Percentiles rank a stretch among this genome's conserved stretches.
These are phyloP conservation scores for Erpobdella octoculata DNA, from an alignment of 2,888 invertebrate genomes.

Conservation along the genomic window DNA sequence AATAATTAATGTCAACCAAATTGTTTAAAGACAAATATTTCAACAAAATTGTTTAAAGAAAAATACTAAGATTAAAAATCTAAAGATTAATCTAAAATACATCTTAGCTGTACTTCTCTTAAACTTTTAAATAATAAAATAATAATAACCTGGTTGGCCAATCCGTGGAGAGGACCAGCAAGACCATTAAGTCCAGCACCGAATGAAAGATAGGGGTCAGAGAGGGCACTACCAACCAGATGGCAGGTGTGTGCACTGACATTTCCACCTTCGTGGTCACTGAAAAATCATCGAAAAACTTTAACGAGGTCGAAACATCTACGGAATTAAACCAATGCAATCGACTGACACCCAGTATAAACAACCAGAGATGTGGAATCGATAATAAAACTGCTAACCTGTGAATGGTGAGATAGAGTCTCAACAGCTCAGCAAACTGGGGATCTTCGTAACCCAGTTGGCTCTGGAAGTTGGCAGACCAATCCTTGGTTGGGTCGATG, in stretches of 20 bases:
- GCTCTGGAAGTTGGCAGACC: constrained; percentile 77
- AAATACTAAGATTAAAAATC: too few species aligned
- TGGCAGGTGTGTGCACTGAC: constrained; percentile 90
- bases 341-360: too few species aligned
- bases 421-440: constrained; percentile 78
- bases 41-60: too few species aligned
- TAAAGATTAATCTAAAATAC: not conserved
- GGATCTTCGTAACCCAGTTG: constrained; percentile 80
- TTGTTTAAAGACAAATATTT: too few species aligned
- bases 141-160: constrained; percentile 75
- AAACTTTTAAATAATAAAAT: not conserved
- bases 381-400: constrained; percentile 52
- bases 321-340: not conserved
- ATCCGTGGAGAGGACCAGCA: constrained; percentile 88
- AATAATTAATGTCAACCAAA: not conserved
- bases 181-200: constrained; percentile 86
- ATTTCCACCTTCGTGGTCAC: constrained; percentile 92
- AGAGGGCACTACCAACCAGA: constrained; percentile 83
- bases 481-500: constrained; percentile 80
- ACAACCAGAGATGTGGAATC: not conserved
- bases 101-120: not conserved
- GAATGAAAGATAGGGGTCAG: constrained; percentile 85
- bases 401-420: constrained; percentile 86
- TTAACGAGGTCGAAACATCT: too few species aligned
- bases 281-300: too few species aligned